A percentile compares a stretch with the other conserved stretches of the same genome.
Evolutionary conservation across 2,888 invertebrate species (phyloP).

Genomic region (Unio pictorum): DNA sequence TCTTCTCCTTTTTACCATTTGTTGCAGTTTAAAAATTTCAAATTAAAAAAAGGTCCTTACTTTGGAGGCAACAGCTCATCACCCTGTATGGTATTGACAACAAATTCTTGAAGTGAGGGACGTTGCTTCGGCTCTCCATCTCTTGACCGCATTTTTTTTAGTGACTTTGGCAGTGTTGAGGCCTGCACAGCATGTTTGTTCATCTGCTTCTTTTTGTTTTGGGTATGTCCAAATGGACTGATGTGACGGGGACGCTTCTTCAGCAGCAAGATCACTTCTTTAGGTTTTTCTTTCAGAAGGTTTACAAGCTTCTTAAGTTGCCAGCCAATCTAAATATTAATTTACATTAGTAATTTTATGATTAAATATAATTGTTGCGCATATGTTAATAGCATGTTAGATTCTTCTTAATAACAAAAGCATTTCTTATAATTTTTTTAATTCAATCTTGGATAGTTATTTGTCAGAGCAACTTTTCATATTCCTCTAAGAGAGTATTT

Average conservation of each 20-base stretch:
- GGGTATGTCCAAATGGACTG: constrained; percentile 81
- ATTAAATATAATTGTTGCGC: too few relatives aligned
- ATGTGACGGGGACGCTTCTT: constrained; percentile 86
- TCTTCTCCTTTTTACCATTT: too few relatives aligned
- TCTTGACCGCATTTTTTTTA: constrained; percentile 57
- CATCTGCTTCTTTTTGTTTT: constrained; percentile 56
- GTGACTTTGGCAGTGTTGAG: constrained; percentile 57
- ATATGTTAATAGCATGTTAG: too few relatives aligned
- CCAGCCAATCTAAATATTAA: constrained; percentile 81
- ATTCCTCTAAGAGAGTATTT: too few relatives aligned
- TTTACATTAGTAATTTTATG: too few relatives aligned
- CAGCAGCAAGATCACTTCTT: constrained; percentile 85
- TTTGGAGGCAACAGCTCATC: constrained; percentile 55
- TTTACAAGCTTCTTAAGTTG: constrained; percentile 83
- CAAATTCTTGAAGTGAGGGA: constrained; percentile 60
- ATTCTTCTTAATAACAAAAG: too few relatives aligned
- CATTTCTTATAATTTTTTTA: too few relatives aligned
- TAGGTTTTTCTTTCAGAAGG: constrained; percentile 81
- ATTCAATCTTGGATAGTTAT: too few relatives aligned
- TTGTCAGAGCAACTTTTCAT: too few relatives aligned
- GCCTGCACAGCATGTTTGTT: constrained; percentile 36
- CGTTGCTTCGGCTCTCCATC: constrained; percentile 57
- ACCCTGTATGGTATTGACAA: constrained; percentile 26
- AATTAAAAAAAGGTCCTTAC: constrained; percentile 31
- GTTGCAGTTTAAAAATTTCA: not conserved